phyloP scores from a whole-genome alignment of 2,797 vertebrate species.

The Parambassis ranga region DNA sequence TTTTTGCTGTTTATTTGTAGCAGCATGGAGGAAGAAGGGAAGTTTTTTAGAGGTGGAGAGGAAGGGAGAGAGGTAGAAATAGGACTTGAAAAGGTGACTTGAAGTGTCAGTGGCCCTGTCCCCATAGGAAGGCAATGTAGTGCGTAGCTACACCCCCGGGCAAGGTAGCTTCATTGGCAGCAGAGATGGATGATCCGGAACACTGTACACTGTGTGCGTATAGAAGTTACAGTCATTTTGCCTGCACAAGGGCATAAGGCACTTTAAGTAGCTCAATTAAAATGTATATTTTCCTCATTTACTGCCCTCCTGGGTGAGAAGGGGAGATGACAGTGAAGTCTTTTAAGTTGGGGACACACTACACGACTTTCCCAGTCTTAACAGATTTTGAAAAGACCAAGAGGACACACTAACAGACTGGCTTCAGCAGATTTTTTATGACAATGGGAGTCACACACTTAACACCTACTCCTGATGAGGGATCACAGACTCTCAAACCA shows the following conservation, averaged over 20 bases:
- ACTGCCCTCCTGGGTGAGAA: conserved; percentile 60
- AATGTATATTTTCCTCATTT: conserved; percentile 70
- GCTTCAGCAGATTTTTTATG: too few relatives aligned
- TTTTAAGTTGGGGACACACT: too few relatives aligned
- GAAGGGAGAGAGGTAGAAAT: conserved; percentile 51
- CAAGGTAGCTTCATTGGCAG: conserved; percentile 77
- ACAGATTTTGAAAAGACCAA: too few relatives aligned
- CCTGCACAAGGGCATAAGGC: conserved; percentile 67
- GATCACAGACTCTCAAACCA: too few relatives aligned
- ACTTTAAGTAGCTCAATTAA: conserved; percentile 70
- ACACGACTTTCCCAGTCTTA: too few relatives aligned
- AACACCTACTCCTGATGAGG: too few relatives aligned
- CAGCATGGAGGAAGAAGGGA: conserved; percentile 58
- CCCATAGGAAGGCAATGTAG: conserved; percentile 66
- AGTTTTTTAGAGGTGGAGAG: conserved; percentile 27
- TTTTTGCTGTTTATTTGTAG: conserved; percentile 66
- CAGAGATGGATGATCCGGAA: conserved; percentile 76
- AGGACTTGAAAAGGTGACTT: conserved; percentile 68
- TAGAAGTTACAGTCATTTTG: conserved; percentile 60
- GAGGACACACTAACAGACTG: too few relatives aligned
- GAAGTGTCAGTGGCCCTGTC: conserved; percentile 63
- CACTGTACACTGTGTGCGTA: conserved; percentile 59
- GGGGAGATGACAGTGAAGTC: conserved; percentile 62
- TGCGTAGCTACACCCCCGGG: conserved; percentile 65
- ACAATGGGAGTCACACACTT: too few relatives aligned